phyloP scores from a whole-genome alignment of 2,888 invertebrate genomes.

The Hyles lineata region DNA sequence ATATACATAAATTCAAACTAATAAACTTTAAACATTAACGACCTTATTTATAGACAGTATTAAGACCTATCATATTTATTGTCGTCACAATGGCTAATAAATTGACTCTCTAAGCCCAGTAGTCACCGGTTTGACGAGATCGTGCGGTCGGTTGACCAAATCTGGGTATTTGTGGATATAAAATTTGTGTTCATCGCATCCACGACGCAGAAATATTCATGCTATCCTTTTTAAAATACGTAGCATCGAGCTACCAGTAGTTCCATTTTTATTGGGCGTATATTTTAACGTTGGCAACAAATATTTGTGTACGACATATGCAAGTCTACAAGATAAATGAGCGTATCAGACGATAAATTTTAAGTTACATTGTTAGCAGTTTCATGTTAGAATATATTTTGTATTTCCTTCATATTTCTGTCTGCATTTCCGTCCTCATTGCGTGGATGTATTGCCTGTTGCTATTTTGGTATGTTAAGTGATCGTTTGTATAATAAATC shows the following conservation, averaged over 20 bases:
- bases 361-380: constrained; percentile 27
- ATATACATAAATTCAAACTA: too few species aligned
- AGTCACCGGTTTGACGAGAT: too few species aligned
- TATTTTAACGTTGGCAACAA: constrained; percentile 1
- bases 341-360: constrained; percentile 32
- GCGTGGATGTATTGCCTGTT: neutral
- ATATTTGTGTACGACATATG: constrained; percentile 26
- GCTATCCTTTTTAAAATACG: neutral
- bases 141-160: too few species aligned
- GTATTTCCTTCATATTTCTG: constrained; percentile 28
- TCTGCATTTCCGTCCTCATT: constrained; percentile 20
- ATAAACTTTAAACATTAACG: too few species aligned
- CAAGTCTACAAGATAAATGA: constrained; percentile 31
- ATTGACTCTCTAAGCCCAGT: too few species aligned
- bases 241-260: neutral
- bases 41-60: too few species aligned
- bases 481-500: neutral
- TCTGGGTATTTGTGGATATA: too few species aligned
- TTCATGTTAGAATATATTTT: constrained; percentile 24
- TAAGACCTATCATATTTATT: too few species aligned
- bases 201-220: neutral
- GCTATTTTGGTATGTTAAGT: constrained; percentile 12
- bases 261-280: constrained; percentile 2
- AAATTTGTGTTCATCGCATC: too few species aligned
- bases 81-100: too few species aligned